Evolutionary conservation across 2,797 vertebrate genomes (phyloP), one percentile per base, ranked within the genome.

Genomic region (Sorex maritimensis): DNA sequence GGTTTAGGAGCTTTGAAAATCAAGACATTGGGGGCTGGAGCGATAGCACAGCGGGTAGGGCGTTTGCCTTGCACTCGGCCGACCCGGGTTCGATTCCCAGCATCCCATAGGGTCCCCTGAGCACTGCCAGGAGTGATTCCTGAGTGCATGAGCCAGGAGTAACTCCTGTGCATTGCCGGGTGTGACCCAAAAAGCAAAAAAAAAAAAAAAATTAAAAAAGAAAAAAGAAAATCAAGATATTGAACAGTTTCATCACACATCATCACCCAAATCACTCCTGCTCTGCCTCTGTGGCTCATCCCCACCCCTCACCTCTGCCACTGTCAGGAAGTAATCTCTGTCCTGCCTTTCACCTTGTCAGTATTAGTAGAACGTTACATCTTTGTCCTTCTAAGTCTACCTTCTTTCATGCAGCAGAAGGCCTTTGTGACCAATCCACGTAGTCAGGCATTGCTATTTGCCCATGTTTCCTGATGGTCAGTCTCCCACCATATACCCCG

Each of bases 1-100:
- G n/a, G 17, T 67, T 89, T 44, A 11, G 28, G 74, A 52, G 65
- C 86, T 88, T 91, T 86, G 93, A 92, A n/a, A 65, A 49, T 41
- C 72, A 80, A 81, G 38, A 78, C 61, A 61, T 1, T 5, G 9
- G 34, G 34, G 34, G 34, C 34, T 34, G 34, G 34, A 34, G 34
- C 34, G 34, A 34, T 34, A 34, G 34, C 34, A 34, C 34, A 34
- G 34, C 34, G 1, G 34, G 34, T 34, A 34, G 34, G 34, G 34
- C 2, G 34, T 34, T 34, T 34, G 34, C 34, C 34, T 34, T 34
- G 34, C 34, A 34, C 34, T 34, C 34, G 34, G 34, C 2, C 34
- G 34, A 34, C 34, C 34, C 34, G 2, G 34, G 34, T 34, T 34
- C 34, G 34, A 34, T 34, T 34, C 34, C 34, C 34, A 34, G 34